phyloP scores from a whole-genome alignment of 23 tunicate genomes.

The Botrylloides violaceus region DNA sequence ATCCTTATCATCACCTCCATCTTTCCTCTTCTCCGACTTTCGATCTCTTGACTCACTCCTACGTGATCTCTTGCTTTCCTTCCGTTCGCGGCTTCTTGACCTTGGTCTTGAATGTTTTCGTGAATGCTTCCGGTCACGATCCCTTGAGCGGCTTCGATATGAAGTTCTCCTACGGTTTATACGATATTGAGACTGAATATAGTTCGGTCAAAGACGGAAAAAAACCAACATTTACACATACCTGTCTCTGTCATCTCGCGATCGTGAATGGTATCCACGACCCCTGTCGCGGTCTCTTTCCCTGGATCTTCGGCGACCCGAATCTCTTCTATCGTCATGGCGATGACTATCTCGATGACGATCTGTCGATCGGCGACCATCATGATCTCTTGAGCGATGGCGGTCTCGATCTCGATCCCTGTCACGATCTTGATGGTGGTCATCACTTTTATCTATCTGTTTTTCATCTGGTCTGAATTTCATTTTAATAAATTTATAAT shows the following conservation, averaged over 20 bases:
- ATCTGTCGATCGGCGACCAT: conserved; percentile 15
- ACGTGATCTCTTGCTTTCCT: conserved; percentile 41
- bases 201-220: background rate
- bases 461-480: background rate
- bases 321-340: conserved; percentile 45
- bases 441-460: conserved; percentile 13
- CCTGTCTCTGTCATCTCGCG: conserved; percentile 15
- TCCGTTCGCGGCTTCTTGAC: conserved; percentile 31
- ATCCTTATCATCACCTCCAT: background rate
- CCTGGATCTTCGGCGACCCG: conserved; percentile 23
- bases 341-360: conserved; percentile 21
- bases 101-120: conserved; percentile 47
- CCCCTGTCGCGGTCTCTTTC: conserved; percentile 32
- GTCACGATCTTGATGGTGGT: conserved; percentile 1
- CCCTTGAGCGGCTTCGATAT: conserved; percentile 43
- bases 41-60: conserved; percentile 36
- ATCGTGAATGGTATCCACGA: conserved; percentile 21
- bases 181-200: background rate
- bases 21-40: background rate
- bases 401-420: conserved; percentile 11
- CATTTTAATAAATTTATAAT: background rate
- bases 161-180: background rate
- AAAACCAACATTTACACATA: background rate
- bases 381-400: conserved; percentile 25
- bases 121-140: conserved; percentile 54